Conservation (phyloP, 2,888 invertebrate genomes). For the Matsumyia berberina region DNA sequence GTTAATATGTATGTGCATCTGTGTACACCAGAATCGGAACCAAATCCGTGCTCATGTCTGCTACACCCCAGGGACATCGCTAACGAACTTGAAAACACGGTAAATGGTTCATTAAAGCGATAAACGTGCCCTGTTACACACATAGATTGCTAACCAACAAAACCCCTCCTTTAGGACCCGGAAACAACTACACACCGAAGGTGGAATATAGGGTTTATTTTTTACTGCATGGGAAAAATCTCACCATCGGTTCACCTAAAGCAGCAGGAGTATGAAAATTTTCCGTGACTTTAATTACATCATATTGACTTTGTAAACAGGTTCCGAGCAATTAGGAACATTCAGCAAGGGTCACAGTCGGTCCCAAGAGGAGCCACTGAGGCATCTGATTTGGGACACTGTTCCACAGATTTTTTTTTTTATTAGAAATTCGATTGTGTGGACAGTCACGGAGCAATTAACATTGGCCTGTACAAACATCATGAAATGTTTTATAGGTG, state of each 20-base stretch:
- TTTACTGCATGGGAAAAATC: slow-evolving; percentile 27
- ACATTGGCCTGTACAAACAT: too few species aligned
- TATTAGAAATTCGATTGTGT: slow-evolving; percentile 32
- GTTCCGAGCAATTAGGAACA: slow-evolving; percentile 58
- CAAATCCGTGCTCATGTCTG: slow-evolving; percentile 57
- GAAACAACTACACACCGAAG: slow-evolving; percentile 1
- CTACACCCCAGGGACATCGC: slow-evolving; percentile 70
- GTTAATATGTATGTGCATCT: slow-evolving; percentile 26
- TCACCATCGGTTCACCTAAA: slow-evolving; percentile 38
- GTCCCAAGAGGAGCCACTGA: slow-evolving; percentile 14
- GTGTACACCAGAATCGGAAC: slow-evolving; percentile 45
- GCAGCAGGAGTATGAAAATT: slow-evolving; percentile 37
- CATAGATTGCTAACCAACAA: slow-evolving; percentile 39
- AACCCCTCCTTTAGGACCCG: slow-evolving; percentile 27
- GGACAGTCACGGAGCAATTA: too few species aligned
- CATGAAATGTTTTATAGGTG: too few species aligned
- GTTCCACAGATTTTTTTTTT: neutral
- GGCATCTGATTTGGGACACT: slow-evolving; percentile 12
- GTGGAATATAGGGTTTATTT: neutral
- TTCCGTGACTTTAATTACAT: slow-evolving; percentile 59
- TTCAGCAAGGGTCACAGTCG: slow-evolving; percentile 45
- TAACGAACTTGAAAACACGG: slow-evolving; percentile 75
- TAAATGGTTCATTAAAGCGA: slow-evolving; percentile 75
- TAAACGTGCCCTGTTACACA: slow-evolving; percentile 58
- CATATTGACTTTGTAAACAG: slow-evolving; percentile 60